Conservation (phyloP, 2,797 vertebrate species). For the Apodemus agrarius region DNA sequence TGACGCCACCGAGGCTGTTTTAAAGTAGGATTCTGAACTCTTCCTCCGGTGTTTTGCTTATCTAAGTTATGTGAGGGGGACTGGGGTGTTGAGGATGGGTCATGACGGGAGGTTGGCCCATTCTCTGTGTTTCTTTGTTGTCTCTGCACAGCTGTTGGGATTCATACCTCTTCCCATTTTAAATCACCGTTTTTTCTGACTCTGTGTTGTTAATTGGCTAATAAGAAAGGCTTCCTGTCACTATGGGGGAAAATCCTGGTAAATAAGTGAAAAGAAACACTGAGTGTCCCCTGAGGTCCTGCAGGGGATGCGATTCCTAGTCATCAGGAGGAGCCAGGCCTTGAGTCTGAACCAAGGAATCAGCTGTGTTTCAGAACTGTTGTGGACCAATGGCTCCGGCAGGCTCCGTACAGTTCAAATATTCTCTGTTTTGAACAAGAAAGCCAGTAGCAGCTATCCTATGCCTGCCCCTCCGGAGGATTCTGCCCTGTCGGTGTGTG, state of each 20-base stretch:
- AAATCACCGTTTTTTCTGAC: neutral
- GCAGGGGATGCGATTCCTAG: neutral
- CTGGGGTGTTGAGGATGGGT: neutral
- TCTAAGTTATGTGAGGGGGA: neutral
- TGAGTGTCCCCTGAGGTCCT: too few species aligned
- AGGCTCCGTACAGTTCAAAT: neutral
- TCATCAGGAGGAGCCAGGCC: neutral
- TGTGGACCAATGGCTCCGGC: neutral
- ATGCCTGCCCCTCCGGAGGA: neutral
- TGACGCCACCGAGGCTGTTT: rapidly evolving
- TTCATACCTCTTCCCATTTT: neutral
- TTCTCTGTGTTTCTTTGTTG: neutral
- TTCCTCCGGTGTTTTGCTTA: neutral
- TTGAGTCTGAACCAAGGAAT: neutral
- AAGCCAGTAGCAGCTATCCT: too few species aligned
- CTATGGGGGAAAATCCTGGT: too few species aligned
- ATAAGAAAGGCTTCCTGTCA: neutral
- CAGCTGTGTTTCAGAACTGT: neutral
- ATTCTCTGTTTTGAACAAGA: neutral
- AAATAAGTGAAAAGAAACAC: neutral
- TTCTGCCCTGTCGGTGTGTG: neutral
- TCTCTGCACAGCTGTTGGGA: neutral
- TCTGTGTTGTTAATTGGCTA: neutral
- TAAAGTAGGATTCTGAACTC: neutral
- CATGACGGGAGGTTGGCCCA: neutral